phyloP scores from a whole-genome alignment of 2,797 vertebrate species.

The Cossypha caffra region DNA sequence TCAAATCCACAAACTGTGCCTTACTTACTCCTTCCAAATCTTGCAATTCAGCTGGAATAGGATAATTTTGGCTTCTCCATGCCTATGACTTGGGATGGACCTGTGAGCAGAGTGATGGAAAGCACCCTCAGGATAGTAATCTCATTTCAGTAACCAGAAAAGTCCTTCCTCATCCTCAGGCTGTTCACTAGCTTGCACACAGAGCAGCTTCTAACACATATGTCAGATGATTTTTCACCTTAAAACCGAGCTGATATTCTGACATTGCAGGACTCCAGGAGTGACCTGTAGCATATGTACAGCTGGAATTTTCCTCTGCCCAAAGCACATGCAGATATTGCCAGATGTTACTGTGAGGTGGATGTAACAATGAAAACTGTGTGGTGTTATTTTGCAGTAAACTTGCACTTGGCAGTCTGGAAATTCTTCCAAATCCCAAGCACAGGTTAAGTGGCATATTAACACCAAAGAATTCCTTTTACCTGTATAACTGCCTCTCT shows the following conservation, averaged over 20 bases:
- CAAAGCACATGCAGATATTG: not conserved
- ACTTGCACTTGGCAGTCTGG: not conserved
- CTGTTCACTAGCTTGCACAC: not conserved
- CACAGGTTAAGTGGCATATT: not conserved
- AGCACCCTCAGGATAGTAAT: not conserved
- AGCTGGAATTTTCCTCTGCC: not conserved
- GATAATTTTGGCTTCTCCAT: not conserved
- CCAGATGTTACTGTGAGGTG: not conserved
- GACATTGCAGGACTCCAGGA: not conserved
- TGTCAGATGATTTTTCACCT: not conserved
- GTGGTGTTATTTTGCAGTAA: not conserved
- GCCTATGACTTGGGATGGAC: not conserved
- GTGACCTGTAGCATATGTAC: accelerated
- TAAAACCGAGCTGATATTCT: accelerated
- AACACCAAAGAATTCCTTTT: not conserved
- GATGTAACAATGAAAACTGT: not conserved
- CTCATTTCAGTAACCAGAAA: not conserved
- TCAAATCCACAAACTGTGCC: not conserved
- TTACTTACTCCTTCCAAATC: not conserved
- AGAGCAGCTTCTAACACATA: not conserved
- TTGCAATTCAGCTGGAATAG: not conserved
- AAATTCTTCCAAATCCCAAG: not conserved
- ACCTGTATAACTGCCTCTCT: not conserved
- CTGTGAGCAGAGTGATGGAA: not conserved
- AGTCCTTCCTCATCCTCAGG: not conserved